A percentile compares a stretch with the other conserved stretches of the same genome.
These are phyloP conservation scores for Epirrhoe alternata DNA, from an alignment of 2,888 invertebrate species.

Conservation along the genomic window DNA sequence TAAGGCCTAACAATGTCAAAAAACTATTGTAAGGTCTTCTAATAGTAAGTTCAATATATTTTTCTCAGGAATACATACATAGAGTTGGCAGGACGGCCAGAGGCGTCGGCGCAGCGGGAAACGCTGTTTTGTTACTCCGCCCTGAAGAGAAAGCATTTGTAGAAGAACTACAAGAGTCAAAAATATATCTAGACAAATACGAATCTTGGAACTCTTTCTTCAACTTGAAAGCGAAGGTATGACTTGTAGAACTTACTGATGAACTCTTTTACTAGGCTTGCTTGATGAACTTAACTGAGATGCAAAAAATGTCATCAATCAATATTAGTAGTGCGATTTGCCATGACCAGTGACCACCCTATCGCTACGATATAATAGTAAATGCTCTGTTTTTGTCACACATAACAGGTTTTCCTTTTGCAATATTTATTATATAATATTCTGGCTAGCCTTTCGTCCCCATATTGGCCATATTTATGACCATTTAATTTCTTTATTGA, in stretches of 20 bases:
- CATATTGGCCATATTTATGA: too few relatives aligned
- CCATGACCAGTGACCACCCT: too few relatives aligned
- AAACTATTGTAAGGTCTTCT: not conserved
- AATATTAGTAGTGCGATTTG: too few relatives aligned
- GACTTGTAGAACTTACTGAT: not conserved
- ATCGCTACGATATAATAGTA: too few relatives aligned
- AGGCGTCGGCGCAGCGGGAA: conserved; percentile 95
- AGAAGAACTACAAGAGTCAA: conserved; percentile 94
- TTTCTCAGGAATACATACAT: conserved; percentile 96
- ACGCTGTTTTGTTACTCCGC: conserved; percentile 95
- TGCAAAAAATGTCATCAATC: too few relatives aligned
- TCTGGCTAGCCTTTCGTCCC: too few relatives aligned
- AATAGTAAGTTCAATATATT: not conserved
- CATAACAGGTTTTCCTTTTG: too few relatives aligned
- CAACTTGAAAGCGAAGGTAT: conserved; percentile 71
- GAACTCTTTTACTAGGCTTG: not conserved
- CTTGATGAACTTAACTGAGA: too few relatives aligned
- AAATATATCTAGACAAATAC: conserved; percentile 96
- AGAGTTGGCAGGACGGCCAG: conserved; percentile 98
- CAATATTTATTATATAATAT: too few relatives aligned
- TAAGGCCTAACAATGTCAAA: too few relatives aligned
- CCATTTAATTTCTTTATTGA: too few relatives aligned
- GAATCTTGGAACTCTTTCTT: conserved; percentile 73
- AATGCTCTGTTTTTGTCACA: too few relatives aligned
- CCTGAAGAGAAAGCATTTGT: conserved; percentile 98